These are phyloP conservation scores for Platanista minor DNA, from an alignment of 2,113 vertebrate species.

Conservation along the genomic window DNA sequence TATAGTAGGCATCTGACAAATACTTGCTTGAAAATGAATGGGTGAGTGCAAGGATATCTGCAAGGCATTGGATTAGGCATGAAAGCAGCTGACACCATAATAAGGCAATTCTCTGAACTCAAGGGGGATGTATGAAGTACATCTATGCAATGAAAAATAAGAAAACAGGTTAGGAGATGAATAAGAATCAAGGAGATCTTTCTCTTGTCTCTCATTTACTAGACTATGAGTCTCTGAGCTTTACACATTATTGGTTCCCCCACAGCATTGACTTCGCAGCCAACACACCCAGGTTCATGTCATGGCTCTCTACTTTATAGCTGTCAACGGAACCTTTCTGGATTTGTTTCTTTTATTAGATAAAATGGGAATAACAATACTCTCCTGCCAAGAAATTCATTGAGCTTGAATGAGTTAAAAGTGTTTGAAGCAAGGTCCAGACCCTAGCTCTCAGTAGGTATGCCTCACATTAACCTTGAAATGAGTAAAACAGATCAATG, in stretches of 20 bases:
- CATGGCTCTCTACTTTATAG: neutral
- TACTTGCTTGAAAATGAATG: neutral
- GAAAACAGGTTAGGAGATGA: neutral
- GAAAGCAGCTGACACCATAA: neutral
- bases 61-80: neutral
- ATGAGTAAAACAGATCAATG: neutral
- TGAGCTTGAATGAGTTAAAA: neutral
- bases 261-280: neutral
- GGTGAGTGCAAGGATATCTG: neutral
- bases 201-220: neutral
- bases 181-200: neutral
- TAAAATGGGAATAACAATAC: neutral
- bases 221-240: neutral
- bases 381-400: neutral
- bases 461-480: neutral
- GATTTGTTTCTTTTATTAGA: slow-evolving; percentile 16
- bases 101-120: neutral
- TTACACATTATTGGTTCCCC: neutral
- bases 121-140: neutral
- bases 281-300: neutral
- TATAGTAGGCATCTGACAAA: neutral
- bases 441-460: neutral
- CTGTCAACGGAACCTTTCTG: neutral
- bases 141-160: neutral
- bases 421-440: neutral